Percentiles rank a stretch among this genome's conserved stretches.
Evolutionary conservation across 37 sponge, comb jelly and placozoan genomes (phyloP).

Genomic region (Dysidea cf. avara): DNA sequence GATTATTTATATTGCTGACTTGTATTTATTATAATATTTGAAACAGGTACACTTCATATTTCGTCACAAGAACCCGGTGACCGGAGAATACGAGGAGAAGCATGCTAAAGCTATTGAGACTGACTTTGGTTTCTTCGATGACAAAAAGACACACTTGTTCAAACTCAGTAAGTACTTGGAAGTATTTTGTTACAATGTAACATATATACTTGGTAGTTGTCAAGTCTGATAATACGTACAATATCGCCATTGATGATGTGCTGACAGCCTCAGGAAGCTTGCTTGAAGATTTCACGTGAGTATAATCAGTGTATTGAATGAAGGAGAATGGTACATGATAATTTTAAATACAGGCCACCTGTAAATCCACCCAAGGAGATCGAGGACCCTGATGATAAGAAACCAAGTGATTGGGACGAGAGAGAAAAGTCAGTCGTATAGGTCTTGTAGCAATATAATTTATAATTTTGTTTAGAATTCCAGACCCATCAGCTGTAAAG

Average conservation of each 20-base stretch:
- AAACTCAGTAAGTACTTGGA: slow-evolving; percentile 56
- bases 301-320: not conserved
- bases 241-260: slow-evolving; percentile 68
- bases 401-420: slow-evolving; percentile 97
- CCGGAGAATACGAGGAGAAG: slow-evolving; percentile 81
- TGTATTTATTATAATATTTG: not conserved
- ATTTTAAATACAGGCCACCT: slow-evolving; percentile 50
- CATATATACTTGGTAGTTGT: slow-evolving; percentile 76
- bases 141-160: slow-evolving; percentile 88
- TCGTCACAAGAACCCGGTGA: slow-evolving; percentile 89
- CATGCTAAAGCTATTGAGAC: not conserved
- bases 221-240: slow-evolving; percentile 60
- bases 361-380: slow-evolving; percentile 89
- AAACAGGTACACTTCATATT: slow-evolving; percentile 91
- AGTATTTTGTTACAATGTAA: too few species aligned
- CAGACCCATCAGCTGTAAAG: slow-evolving; percentile 87
- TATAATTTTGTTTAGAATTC: slow-evolving; percentile 63
- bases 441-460: not conserved
- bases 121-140: slow-evolving; percentile 69
- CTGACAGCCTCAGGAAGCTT: slow-evolving; percentile 71
- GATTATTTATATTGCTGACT: not conserved
- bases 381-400: slow-evolving; percentile 94
- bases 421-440: slow-evolving; percentile 75
- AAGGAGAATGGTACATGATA: not conserved
- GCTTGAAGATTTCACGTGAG: slow-evolving; percentile 73